A percentile compares a stretch with the other conserved stretches of the same genome.
phyloP scores from a whole-genome alignment of 1,140 invertebrate genomes.

The Drosophila eugracilis region DNA sequence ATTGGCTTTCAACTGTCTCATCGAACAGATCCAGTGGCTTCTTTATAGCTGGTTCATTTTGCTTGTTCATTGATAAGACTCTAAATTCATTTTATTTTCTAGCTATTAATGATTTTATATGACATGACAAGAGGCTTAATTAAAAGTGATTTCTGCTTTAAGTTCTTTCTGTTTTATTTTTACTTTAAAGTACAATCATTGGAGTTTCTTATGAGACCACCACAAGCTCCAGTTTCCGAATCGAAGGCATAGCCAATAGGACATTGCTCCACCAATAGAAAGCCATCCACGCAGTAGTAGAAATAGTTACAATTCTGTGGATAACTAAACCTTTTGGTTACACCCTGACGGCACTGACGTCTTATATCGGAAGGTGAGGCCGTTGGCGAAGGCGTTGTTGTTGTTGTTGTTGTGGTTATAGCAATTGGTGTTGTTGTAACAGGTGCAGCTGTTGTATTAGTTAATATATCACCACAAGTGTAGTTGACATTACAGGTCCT shows the following conservation, averaged over 20 bases:
- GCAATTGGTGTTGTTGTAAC: neutral
- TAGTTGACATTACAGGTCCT: constrained; percentile 27
- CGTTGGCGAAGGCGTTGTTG: neutral
- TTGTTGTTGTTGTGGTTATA: no score
- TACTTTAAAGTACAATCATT: constrained; percentile 25
- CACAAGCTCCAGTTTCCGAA: constrained; percentile 29
- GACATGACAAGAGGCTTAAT: constrained; percentile 53
- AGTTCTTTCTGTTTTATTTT: constrained; percentile 5
- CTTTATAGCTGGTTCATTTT: constrained; percentile 52
- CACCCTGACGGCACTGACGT: constrained; percentile 43
- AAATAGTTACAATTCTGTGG: constrained; percentile 80
- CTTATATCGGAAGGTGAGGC: constrained; percentile 37
- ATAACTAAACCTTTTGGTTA: constrained; percentile 61
- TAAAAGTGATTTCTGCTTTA: no score
- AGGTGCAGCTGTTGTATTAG: neutral
- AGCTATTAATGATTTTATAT: constrained; percentile 38
- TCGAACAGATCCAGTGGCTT: constrained; percentile 25
- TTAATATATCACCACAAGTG: constrained; percentile 8
- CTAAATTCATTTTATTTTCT: constrained; percentile 66
- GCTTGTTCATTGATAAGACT: constrained; percentile 48
- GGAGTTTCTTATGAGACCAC: constrained; percentile 18
- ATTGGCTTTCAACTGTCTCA: constrained; percentile 46
- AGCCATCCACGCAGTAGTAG: constrained; percentile 67
- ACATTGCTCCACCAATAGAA: constrained; percentile 71
- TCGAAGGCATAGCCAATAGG: constrained; percentile 62